A percentile compares a stretch with the other conserved stretches of the same genome.
Conservation (phyloP, 2,797 vertebrate species). For the Orientallactaga sibirica region DNA sequence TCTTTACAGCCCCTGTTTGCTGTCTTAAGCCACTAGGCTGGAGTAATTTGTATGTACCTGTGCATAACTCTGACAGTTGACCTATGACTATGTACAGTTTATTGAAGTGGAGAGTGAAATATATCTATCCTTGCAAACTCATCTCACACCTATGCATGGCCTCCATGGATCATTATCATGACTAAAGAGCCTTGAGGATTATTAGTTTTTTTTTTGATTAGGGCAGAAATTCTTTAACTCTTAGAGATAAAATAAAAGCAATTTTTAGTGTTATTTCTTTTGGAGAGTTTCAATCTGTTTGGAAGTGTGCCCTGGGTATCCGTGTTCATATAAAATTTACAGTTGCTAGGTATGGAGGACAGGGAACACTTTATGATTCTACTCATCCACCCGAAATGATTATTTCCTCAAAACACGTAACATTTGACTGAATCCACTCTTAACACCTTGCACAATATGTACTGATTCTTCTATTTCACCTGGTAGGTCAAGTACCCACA, state of each 20-base stretch:
- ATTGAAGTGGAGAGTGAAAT: background rate
- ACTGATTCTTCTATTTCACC: slow-evolving; percentile 7
- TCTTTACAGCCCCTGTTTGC: background rate
- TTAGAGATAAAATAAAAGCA: background rate
- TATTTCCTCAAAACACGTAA: slow-evolving; percentile 30
- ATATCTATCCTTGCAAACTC: background rate
- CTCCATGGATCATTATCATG: background rate
- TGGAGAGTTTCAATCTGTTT: slow-evolving; percentile 45
- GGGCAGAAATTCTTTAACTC: background rate
- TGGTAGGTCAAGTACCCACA: background rate
- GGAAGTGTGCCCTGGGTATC: background rate
- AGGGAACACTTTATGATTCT: slow-evolving; percentile 36
- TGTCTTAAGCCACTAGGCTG: background rate
- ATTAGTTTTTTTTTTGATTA: background rate
- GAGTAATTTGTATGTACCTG: background rate
- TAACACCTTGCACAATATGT: background rate
- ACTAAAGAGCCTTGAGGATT: background rate
- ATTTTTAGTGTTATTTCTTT: slow-evolving; percentile 39
- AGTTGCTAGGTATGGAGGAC: background rate
- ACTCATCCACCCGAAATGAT: background rate
- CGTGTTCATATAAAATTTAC: slow-evolving; percentile 10
- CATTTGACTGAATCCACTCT: slow-evolving; percentile 7
- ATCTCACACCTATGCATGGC: background rate
- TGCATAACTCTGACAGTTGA: background rate
- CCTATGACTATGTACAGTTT: background rate